Evolutionary conservation across 2,797 vertebrate genomes (phyloP).

Genomic region (Mormyrus hasselquistii): DNA sequence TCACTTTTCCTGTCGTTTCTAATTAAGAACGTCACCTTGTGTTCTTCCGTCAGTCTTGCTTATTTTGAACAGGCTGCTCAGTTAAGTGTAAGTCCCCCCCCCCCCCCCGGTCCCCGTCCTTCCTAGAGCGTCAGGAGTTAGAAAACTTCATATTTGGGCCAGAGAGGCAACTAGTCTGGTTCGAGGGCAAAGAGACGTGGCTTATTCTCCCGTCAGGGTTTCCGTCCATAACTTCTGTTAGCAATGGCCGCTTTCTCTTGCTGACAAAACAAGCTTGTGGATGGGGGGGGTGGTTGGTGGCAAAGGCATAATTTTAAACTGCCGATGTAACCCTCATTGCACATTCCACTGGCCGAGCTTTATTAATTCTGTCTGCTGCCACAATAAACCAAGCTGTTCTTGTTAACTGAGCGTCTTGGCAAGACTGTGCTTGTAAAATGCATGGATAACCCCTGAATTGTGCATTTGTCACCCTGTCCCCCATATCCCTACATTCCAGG

Average conservation of each 20-base stretch:
- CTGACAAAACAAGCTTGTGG: neutral
- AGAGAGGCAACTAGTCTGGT: neutral
- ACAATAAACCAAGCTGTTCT: neutral
- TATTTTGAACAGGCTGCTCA: neutral
- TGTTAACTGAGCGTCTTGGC: neutral
- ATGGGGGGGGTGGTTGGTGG: neutral
- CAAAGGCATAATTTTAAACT: slow-evolving; percentile 4
- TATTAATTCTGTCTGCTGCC: neutral
- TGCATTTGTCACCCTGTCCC: neutral
- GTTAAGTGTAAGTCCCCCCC: neutral
- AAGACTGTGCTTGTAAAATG: neutral
- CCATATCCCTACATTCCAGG: neutral
- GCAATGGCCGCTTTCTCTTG: neutral
- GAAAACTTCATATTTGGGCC: neutral
- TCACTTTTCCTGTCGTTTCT: neutral
- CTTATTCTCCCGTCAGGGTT: neutral
- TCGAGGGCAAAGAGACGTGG: neutral
- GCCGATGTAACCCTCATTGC: neutral
- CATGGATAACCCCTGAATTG: neutral
- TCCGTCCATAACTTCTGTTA: neutral
- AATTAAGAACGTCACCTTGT: neutral
- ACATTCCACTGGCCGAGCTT: neutral
- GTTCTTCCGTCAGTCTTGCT: neutral
- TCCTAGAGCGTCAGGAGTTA: neutral
- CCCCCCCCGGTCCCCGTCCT: neutral